Evolutionary conservation across 1,140 invertebrate genomes (phyloP).

Genomic region (Epicauta chinensis): DNA sequence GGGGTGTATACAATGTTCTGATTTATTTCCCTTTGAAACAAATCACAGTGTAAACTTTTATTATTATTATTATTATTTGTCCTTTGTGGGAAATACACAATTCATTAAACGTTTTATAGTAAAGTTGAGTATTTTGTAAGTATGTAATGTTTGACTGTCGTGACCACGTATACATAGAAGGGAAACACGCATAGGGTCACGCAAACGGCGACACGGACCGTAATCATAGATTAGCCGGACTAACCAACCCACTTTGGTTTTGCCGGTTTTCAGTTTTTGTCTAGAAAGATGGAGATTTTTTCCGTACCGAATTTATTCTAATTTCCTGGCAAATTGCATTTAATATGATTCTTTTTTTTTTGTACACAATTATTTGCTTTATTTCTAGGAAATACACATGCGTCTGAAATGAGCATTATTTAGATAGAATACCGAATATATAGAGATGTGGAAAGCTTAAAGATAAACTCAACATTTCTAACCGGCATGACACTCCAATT

Average conservation of each 20-base stretch:
- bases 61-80: background rate
- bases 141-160: conserved; percentile 24
- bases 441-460: too few species aligned
- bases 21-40: background rate
- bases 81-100: conserved; percentile 15
- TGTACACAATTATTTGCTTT: background rate
- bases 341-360: conserved; percentile 6
- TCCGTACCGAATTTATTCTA: too few species aligned
- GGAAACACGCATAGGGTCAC: conserved; percentile 21
- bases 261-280: conserved; percentile 9
- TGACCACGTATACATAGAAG: conserved; percentile 21
- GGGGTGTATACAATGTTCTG: background rate
- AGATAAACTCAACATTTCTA: too few species aligned
- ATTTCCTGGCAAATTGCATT: background rate
- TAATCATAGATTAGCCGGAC: conserved; percentile 25
- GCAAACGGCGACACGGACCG: conserved; percentile 21
- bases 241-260: conserved; percentile 17
- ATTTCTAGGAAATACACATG: too few species aligned
- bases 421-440: too few species aligned
- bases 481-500: too few species aligned
- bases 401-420: too few species aligned
- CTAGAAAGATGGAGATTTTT: background rate
- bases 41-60: background rate
- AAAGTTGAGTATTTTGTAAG: conserved; percentile 23
- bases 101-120: conserved; percentile 17